Percentiles rank a stretch among this genome's conserved stretches.
These are phyloP conservation scores for Pleuronectes platessa DNA, from an alignment of 2,113 vertebrate genomes.

Conservation along the genomic window DNA sequence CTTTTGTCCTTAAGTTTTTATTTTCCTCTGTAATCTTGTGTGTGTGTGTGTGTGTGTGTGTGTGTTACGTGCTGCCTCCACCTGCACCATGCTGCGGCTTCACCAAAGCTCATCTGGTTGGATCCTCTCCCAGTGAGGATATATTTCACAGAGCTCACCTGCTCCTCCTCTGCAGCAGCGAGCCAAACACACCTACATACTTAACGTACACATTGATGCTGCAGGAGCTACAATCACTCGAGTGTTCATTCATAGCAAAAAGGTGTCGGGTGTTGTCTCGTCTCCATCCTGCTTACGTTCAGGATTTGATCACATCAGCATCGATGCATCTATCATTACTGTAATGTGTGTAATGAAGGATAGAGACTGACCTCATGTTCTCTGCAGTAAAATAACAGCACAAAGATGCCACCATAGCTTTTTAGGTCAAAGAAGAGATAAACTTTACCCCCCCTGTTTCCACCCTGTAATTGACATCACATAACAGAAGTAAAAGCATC, in stretches of 20 bases:
- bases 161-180: neutral
- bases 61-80: constrained; percentile 11
- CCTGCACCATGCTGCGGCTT: constrained; percentile 5
- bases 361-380: neutral
- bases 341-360: neutral
- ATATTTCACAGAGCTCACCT: neutral
- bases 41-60: constrained; percentile 11
- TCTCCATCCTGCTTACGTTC: neutral
- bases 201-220: neutral
- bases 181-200: constrained; percentile 49
- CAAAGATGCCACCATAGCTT: neutral
- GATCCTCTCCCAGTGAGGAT: neutral
- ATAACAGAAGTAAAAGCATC: constrained; percentile 32
- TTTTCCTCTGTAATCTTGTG: neutral
- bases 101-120: constrained; percentile 36
- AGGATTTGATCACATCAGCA: neutral
- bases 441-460: constrained; percentile 4
- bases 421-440: constrained; percentile 8
- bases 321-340: neutral
- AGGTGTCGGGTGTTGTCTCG: constrained; percentile 4
- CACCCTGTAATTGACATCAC: constrained; percentile 11
- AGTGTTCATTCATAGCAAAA: constrained; percentile 29
- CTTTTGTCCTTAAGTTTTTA: neutral
- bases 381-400: neutral
- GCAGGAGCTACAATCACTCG: constrained; percentile 1